Base-by-base conservation (phyloP, 2,797 vertebrate genomes). In the Tiaroga cobitis region DNA sequence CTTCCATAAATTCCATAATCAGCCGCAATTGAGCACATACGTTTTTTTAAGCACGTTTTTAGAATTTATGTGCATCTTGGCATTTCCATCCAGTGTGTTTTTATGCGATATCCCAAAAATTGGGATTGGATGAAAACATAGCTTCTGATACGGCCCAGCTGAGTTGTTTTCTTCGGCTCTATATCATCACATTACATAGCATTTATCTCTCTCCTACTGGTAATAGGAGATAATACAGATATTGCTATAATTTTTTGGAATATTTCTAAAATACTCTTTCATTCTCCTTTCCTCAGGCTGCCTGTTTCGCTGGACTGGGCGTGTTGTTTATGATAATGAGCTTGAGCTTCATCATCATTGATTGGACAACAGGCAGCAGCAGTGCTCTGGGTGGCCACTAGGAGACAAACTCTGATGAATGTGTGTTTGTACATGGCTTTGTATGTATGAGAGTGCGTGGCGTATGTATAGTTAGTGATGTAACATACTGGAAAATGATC, bases 261-360 rank as follows among this genome's bases (percentile, higher is more conserved):
- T 29, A 4, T 67, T 34, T 80, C 5, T 63, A 29, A 19, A 73
- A 46, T 6, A n/a, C 19, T 68, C 21, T 72, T 70, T n/a, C n/a
- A n/a, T 13, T 51, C 3, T 68, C 5, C 88, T 9, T 39, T 77
- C 76, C 54, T 10, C 90, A 99, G 98, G 98, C 98, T 76, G 92
- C 91, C 41, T 97, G 97, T 91, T 99, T 99, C 3, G 97, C 97
- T 75, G 95, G 92, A 72, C 90, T 99, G 8, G 98, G 98, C 0
- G 89, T 99, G 89, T 92, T 96, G 91, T 97, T 99, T 93, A 99
- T 99, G 98, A 95, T 95, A 82, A 99, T 99, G 98, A 99, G 98
- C 88, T 92, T 99, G 93, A 98, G 97, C 92, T 99, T 99, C 93
- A 99, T 99, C 89, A 94, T 99, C 92, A 97, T 95, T 0, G 97